phyloP scores from a whole-genome alignment of 1,140 invertebrate genomes.

The Gryllus bimaculatus region DNA sequence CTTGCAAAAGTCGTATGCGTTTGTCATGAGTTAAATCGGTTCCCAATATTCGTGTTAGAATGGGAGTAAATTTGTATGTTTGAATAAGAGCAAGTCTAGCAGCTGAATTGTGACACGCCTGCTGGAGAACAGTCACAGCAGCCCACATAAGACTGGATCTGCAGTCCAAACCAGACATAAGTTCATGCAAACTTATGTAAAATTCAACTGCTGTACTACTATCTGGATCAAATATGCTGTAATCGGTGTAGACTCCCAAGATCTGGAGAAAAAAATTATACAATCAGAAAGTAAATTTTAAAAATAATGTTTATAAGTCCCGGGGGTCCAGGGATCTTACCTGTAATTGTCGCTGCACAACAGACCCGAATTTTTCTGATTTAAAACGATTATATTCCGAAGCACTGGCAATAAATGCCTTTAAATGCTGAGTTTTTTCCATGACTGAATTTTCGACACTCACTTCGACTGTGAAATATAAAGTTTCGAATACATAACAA shows the following conservation, averaged over 20 bases:
- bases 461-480: no score
- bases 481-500: no score
- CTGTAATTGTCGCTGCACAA: constrained; percentile 40
- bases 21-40: constrained; percentile 41
- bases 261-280: constrained; percentile 29
- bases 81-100: constrained; percentile 50
- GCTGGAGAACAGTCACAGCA: constrained; percentile 48
- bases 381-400: constrained; percentile 36
- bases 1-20: constrained; percentile 39
- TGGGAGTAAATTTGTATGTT: constrained; percentile 57
- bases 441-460: constrained; percentile 19
- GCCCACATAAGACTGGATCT: constrained; percentile 40
- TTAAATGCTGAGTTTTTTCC: constrained; percentile 35
- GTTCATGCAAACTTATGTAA: constrained; percentile 42
- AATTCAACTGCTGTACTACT: constrained; percentile 38
- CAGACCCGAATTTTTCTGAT: constrained; percentile 33
- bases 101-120: constrained; percentile 46
- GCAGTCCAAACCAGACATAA: constrained; percentile 31
- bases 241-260: constrained; percentile 38
- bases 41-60: constrained; percentile 46
- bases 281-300: not conserved
- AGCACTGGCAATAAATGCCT: constrained; percentile 36
- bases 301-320: not conserved
- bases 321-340: constrained; percentile 25
- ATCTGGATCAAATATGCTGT: constrained; percentile 43